Base-by-base conservation (phyloP, 2,797 vertebrate species). In the Aldrovandia affinis region DNA sequence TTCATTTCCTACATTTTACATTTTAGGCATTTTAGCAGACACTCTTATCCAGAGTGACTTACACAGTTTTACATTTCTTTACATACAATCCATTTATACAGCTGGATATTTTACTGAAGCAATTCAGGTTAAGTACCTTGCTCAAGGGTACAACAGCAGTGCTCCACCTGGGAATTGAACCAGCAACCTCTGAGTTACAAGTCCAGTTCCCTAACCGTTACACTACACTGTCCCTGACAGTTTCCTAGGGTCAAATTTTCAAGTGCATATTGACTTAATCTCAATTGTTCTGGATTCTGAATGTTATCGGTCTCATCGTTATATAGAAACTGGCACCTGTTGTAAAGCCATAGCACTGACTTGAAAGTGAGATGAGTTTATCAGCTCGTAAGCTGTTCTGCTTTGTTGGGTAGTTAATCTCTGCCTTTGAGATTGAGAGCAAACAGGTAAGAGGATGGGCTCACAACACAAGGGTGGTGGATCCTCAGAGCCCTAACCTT, bases 401-500 rank as follows among this genome's bases (percentile, higher is more conserved):
- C 33, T 42, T 42, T 73, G 36, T 25, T 39, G 33, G 33, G 33
- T 42, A 22, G 30, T 36, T 73, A 73, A 73, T 73, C 68, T 22
- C 36, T 42, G 33, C 33, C 36, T 73, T 73, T 73, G 30, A 42
- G 33, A 73, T 8, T 18, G 33, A 42, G 68, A 42, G 36, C 36
- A 39, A 73, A 73, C 39, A 36, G 36, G 36, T 73, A 42, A 73
- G 68, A 73, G 33, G 68, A 42, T 73, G 68, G 36, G 68, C 68
- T 73, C 68, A 73, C 7, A 22, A 73, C 68, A 73, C 68, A 42
- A 73, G 36, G 30, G 30, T 47, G 25, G 73, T 39, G 42, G 73
- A 77, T 47, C 25, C 73, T 77, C 73, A 44, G 20, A 18, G 73
- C 73, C 42, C 81, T 80, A 88, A 92, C 90, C 92, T 90, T 84